A percentile compares a stretch with the other conserved stretches of the same genome.
phyloP scores from a whole-genome alignment of 2,888 invertebrate genomes.

The Drosophila mercatorum region DNA sequence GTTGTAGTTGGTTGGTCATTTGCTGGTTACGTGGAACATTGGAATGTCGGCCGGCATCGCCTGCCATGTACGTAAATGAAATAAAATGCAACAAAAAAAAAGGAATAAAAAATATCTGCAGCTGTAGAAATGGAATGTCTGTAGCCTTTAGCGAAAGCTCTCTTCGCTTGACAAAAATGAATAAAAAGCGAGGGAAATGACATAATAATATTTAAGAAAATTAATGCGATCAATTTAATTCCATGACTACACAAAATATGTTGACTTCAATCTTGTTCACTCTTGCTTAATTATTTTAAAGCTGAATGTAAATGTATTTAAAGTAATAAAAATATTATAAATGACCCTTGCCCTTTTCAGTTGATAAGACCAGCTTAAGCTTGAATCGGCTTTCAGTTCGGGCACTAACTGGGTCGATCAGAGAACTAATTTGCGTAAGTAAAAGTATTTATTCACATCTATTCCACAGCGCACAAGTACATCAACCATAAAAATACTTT shows the following conservation, averaged over 20 bases:
- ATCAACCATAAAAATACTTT: too few relatives aligned
- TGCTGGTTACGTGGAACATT: slow-evolving; percentile 21
- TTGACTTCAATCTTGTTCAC: neutral
- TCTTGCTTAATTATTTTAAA: neutral
- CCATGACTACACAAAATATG: slow-evolving; percentile 1
- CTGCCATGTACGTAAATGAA: slow-evolving; percentile 26
- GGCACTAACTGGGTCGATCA: too few relatives aligned
- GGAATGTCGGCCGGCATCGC: slow-evolving; percentile 21
- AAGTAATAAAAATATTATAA: neutral
- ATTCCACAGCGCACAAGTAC: too few relatives aligned
- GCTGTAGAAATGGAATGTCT: slow-evolving; percentile 9
- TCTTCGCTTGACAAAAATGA: slow-evolving; percentile 3
- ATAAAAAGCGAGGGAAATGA: neutral
- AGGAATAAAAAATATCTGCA: slow-evolving; percentile 16
- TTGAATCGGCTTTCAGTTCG: too few relatives aligned
- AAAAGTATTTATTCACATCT: too few relatives aligned
- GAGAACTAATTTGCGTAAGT: too few relatives aligned
- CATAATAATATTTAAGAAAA: slow-evolving; percentile 11
- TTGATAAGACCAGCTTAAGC: too few relatives aligned
- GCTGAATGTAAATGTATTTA: neutral
- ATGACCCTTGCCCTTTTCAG: too few relatives aligned
- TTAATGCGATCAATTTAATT: slow-evolving; percentile 14
- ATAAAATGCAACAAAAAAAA: slow-evolving; percentile 25
- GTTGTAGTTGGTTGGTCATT: slow-evolving; percentile 11
- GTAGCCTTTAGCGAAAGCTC: neutral